A percentile compares a stretch with the other conserved stretches of the same genome.
phyloP scores from a whole-genome alignment of 2,888 invertebrate species.

The Acanthosepion pharaonis region DNA sequence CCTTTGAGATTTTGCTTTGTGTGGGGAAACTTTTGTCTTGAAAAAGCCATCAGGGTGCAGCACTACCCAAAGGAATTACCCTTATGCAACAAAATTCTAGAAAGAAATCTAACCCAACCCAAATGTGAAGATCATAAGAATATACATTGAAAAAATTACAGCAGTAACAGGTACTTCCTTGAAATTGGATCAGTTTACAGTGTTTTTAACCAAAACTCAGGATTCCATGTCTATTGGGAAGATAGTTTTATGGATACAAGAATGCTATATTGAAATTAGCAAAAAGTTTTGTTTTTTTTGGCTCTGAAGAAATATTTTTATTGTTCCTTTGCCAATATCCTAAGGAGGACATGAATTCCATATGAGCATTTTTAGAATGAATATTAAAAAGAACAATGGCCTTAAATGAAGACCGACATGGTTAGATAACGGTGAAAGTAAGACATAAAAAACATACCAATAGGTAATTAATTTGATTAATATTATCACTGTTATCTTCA shows the following conservation, averaged over 20 bases:
- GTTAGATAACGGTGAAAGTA: too few relatives aligned
- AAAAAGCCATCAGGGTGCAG: slow-evolving; percentile 33
- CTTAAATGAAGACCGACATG: too few relatives aligned
- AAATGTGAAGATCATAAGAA: neutral
- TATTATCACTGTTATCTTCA: too few relatives aligned
- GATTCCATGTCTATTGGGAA: neutral
- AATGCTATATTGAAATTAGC: neutral
- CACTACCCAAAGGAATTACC: neutral
- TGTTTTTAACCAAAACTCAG: neutral
- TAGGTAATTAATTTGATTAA: too few relatives aligned
- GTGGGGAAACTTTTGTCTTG: neutral
- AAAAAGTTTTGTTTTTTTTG: neutral
- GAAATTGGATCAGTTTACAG: neutral
- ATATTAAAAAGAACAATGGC: too few relatives aligned
- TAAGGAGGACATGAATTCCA: too few relatives aligned
- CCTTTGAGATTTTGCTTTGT: neutral
- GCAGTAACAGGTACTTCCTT: neutral
- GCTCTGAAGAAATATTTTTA: neutral
- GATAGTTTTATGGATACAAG: neutral
- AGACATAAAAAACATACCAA: too few relatives aligned
- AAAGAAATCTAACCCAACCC: neutral
- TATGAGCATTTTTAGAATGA: too few relatives aligned
- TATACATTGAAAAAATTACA: neutral
- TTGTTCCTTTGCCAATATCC: neutral
- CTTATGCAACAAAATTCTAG: neutral